A percentile compares a stretch with the other conserved stretches of the same genome.
Evolutionary conservation across 2,797 vertebrate genomes (phyloP).

Genomic region (Pteropus rufus): DNA sequence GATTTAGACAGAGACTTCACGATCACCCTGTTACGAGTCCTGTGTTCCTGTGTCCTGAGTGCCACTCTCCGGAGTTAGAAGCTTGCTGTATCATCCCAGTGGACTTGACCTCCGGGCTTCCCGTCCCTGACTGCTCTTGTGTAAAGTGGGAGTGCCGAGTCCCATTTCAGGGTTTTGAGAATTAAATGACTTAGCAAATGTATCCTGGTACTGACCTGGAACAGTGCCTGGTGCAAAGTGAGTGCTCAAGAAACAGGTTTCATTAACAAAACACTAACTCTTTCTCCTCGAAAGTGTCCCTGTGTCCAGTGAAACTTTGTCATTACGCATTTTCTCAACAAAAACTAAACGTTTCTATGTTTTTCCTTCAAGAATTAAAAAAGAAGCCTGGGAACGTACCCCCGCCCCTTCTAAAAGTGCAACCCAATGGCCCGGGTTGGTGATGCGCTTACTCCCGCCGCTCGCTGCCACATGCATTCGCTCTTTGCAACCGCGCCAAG

Average conservation of each 20-base stretch:
- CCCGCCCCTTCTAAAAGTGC: too few relatives aligned
- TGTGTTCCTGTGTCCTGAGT: neutral
- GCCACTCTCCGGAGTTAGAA: neutral
- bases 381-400: neutral
- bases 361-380: neutral
- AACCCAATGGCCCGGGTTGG: neutral
- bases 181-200: too few relatives aligned
- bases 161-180: neutral
- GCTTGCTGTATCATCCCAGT: neutral
- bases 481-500: neutral
- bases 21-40: too few relatives aligned
- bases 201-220: neutral
- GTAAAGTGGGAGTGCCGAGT: fast-evolving
- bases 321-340: neutral
- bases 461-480: fast-evolving
- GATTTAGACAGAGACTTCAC: neutral
- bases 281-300: neutral
- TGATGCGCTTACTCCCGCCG: fast-evolving
- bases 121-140: neutral
- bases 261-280: neutral
- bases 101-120: neutral
- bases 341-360: neutral
- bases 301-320: neutral
- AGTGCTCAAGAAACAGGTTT: neutral
- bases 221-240: fast-evolving